Conservation (phyloP, 2,113 vertebrate species). For the Mesocricetus auratus region DNA sequence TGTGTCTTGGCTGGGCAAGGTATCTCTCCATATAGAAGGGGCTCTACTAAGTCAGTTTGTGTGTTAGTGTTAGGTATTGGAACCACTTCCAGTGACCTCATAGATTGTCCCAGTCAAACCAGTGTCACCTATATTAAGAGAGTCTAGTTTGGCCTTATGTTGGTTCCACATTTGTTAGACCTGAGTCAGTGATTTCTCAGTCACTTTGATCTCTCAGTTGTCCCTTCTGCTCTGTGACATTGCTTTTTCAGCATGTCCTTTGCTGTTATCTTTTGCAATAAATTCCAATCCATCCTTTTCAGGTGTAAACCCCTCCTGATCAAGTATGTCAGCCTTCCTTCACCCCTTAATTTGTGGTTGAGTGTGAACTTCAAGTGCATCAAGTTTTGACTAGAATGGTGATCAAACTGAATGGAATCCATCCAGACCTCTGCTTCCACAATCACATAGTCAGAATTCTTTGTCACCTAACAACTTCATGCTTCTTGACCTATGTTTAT, state of each 20-base stretch:
- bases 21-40: too few relatives aligned
- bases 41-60: too few relatives aligned
- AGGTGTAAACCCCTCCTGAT: rapidly evolving
- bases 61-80: too few relatives aligned
- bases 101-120: too few relatives aligned
- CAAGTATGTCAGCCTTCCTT: background rate
- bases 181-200: too few relatives aligned
- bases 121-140: too few relatives aligned
- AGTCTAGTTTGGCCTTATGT: too few relatives aligned
- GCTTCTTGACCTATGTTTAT: background rate
- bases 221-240: background rate
- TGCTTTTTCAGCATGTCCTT: background rate
- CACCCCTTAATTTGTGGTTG: background rate
- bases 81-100: too few relatives aligned
- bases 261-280: background rate
- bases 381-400: background rate
- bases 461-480: too few relatives aligned
- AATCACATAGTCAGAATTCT: background rate
- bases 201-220: background rate
- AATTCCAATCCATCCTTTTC: background rate
- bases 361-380: background rate
- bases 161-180: too few relatives aligned
- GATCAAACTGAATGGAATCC: background rate
- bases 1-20: too few relatives aligned
- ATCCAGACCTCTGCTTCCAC: background rate